Conservation (phyloP, 2,888 invertebrate species). For the Chymomyza procnemis region DNA sequence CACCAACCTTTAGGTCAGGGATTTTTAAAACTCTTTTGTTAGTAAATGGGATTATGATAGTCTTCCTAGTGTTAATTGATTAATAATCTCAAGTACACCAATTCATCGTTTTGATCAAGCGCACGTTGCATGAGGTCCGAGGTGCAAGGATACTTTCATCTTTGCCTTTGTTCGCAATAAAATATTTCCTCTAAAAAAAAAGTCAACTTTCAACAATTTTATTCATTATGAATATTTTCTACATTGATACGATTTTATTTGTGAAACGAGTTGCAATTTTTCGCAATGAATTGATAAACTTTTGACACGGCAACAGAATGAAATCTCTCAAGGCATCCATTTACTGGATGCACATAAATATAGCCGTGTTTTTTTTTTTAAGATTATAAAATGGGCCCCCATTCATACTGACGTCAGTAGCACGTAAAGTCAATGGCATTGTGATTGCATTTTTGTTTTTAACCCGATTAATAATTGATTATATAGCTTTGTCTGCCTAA, state of each 20-base stretch:
- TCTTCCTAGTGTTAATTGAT: no score
- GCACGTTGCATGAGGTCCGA: no score
- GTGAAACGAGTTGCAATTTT: not conserved
- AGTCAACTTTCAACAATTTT: no score
- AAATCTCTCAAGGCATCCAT: not conserved
- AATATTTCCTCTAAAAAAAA: no score
- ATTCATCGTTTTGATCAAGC: no score
- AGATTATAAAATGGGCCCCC: not conserved
- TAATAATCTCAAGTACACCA: no score
- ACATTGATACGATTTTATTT: not conserved
- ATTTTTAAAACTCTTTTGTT: no score
- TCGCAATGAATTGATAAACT: conserved; percentile 5
- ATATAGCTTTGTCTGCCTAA: not conserved
- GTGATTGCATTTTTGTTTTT: not conserved
- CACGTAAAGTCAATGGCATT: not conserved
- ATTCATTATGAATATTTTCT: not conserved
- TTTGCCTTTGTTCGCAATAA: no score
- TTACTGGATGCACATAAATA: not conserved
- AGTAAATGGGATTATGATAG: no score
- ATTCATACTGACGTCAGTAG: not conserved
- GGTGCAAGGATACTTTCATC: no score
- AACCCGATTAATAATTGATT: not conserved
- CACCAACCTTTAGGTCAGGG: no score
- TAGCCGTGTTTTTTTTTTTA: not conserved
- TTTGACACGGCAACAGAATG: not conserved